Percentiles rank a stretch among this genome's conserved stretches.
phyloP scores from a whole-genome alignment of 2,888 invertebrate genomes.

The Dynastes hyllus region DNA sequence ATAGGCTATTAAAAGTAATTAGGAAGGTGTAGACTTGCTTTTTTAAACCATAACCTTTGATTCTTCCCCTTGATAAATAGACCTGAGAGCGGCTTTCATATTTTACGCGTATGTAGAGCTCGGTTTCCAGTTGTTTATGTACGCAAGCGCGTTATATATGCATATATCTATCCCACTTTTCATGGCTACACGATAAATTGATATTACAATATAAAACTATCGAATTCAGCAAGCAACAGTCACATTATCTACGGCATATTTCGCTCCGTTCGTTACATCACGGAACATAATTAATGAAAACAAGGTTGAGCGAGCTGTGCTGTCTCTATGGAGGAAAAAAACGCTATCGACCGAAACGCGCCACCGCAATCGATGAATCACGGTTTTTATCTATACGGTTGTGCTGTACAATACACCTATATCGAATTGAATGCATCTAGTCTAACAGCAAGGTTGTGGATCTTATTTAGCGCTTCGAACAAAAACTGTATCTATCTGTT shows the following conservation, averaged over 20 bases:
- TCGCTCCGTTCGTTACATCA: constrained; percentile 40
- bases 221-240: neutral
- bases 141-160: neutral
- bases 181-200: constrained; percentile 7
- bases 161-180: constrained; percentile 1
- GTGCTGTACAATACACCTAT: constrained; percentile 24
- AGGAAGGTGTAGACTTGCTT: no score
- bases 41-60: no score
- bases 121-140: neutral
- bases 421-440: constrained; percentile 16
- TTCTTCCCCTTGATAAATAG: no score
- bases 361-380: constrained; percentile 43
- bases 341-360: constrained; percentile 41
- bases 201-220: constrained; percentile 16
- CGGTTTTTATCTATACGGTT: constrained; percentile 35
- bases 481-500: neutral
- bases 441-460: constrained; percentile 2
- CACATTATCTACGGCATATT: constrained; percentile 22
- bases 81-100: neutral
- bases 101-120: neutral
- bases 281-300: constrained; percentile 40
- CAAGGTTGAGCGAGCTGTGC: constrained; percentile 40
- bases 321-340: constrained; percentile 41
- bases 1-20: no score
- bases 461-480: constrained; percentile 1